A percentile compares a stretch with the other conserved stretches of the same genome.
These are phyloP conservation scores for Lepus timidus DNA, from an alignment of 2,113 vertebrate genomes.

Conservation along the genomic window DNA sequence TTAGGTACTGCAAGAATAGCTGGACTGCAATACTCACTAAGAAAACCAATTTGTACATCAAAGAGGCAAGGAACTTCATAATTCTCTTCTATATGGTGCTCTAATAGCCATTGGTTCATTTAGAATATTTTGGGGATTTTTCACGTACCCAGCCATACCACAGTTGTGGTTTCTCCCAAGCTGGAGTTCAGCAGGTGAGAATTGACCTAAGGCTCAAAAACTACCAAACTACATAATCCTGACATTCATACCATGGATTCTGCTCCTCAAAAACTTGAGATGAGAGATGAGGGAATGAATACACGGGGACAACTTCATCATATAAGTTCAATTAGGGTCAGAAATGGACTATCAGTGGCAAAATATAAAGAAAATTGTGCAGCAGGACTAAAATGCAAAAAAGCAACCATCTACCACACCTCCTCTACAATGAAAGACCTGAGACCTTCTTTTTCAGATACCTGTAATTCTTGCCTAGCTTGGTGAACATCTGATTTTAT, in stretches of 20 bases:
- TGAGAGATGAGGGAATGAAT: background rate
- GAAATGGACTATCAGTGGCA: background rate
- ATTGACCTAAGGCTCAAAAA: background rate
- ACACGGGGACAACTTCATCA: background rate
- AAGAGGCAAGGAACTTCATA: slow-evolving; percentile 65
- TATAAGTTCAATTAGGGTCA: background rate
- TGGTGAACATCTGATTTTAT: background rate
- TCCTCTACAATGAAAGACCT: background rate
- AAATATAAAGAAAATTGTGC: background rate
- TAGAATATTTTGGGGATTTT: background rate
- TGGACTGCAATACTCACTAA: slow-evolving; percentile 25
- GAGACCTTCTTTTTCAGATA: slow-evolving; percentile 12
- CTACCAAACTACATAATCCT: background rate
- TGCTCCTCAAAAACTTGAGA: background rate
- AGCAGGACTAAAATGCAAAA: background rate
- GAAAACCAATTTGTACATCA: slow-evolving; percentile 47
- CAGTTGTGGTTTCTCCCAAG: background rate
- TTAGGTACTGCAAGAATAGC: slow-evolving; percentile 8
- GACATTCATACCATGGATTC: background rate
- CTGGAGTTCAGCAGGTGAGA: background rate
- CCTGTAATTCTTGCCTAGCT: background rate
- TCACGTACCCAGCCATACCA: background rate
- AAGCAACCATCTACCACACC: background rate
- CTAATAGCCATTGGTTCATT: background rate
- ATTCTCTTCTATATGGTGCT: slow-evolving; percentile 44